Evolutionary conservation across 2,113 vertebrate species (phyloP), one percentile per base, ranked within the genome.

Genomic region (Tragelaphus buxtoni): DNA sequence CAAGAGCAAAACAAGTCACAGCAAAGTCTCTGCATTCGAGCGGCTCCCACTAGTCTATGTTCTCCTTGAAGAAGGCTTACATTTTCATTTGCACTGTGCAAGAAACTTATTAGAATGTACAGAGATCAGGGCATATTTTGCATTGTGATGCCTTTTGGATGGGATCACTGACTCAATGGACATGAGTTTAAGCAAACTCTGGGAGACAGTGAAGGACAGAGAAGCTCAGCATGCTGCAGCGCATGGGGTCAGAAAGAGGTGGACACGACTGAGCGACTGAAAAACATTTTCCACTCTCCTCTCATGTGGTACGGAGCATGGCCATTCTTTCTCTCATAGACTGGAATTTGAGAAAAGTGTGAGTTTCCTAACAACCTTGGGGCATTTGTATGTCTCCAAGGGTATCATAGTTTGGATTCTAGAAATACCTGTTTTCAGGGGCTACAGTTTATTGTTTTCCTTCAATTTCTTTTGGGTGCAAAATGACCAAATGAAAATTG

Each of bases 261-360:
- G 69, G 39, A 26, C 69, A 74, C 0, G 22, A 26, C 69, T 74
- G 5, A 74, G 69, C 6, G 5, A 74, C 39, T 74, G 35, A 42
- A 42, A 22, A 42, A 74, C 35, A 42, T 74, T 45, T 90, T 35
- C 89, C 13, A 14, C 8, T 53, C 10, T 76, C 18, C 30, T n/a
- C 9, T 28, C 16, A 45, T 1, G 0, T 4, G 12, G 3, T 13
- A 32, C 4, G 10, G 39, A 9, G 6, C 4, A 2, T n/a, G 61
- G 69, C 60, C 17, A 10, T 47, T 87, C 26, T 49, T 56, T 56
- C 7, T 18, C 39, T 81, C 30, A 30, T 6, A 53, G 60, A 32
- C 45, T 10, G 22, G 24, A 55, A 20, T 42, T 24, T 32, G 30
- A 65, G 17, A n/a, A 53, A 69, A 53, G 35, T 72, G 32, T 69